Conservation (phyloP, 2,888 invertebrate genomes). For the Calameuta filiformis region DNA sequence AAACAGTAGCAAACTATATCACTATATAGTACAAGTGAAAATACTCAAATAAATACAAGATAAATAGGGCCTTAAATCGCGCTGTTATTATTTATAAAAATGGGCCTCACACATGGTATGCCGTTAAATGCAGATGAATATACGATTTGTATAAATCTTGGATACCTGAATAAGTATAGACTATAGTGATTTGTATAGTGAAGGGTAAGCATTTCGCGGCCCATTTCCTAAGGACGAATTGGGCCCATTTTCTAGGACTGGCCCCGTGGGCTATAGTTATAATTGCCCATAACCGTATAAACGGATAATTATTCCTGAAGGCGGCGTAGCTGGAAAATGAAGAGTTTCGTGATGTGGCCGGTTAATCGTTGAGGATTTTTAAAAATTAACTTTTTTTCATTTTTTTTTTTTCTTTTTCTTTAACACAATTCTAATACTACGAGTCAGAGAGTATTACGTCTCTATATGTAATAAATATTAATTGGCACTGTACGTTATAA, state of each 20-base stretch:
- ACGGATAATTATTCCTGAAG: conserved; percentile 55
- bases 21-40: neutral
- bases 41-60: neutral
- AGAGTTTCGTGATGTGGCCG: neutral
- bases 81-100: neutral
- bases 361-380: neutral
- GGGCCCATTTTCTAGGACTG: conserved; percentile 24
- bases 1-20: neutral
- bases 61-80: neutral
- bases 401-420: neutral
- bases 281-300: conserved; percentile 45
- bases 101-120: neutral
- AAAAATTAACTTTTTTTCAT: neutral
- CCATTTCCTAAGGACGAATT: conserved; percentile 16
- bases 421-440: neutral
- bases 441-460: neutral
- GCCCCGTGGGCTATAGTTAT: conserved; percentile 33
- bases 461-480: neutral
- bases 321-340: neutral
- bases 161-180: conserved; percentile 51
- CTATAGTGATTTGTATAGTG: conserved; percentile 59
- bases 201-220: conserved; percentile 20
- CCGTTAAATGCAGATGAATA: neutral
- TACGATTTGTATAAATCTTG: conserved; percentile 48
- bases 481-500: neutral